Conservation (phyloP, 2,888 invertebrate species). For the Mythimna vitellina region DNA sequence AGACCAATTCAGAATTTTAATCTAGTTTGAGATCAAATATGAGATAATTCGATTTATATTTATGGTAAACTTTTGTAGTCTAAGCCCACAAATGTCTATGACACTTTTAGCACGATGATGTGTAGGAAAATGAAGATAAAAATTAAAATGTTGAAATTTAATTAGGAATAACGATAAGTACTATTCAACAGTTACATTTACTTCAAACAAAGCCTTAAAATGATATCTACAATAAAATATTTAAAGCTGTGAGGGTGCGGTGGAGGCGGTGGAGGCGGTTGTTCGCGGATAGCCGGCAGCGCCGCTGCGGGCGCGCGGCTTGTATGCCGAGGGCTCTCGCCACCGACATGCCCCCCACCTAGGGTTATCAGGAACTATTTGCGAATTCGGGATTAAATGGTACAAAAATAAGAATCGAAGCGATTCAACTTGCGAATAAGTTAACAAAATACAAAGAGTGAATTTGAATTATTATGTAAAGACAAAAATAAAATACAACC, state of each 20-base stretch:
- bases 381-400: conserved; percentile 42
- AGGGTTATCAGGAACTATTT: conserved; percentile 51
- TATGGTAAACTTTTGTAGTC: not conserved
- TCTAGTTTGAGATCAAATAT: not conserved
- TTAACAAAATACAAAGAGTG: not conserved
- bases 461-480: not conserved
- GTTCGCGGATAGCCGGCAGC: conserved; percentile 79
- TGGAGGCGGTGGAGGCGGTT: conserved; percentile 69
- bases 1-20: conserved; percentile 15
- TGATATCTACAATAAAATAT: conserved; percentile 46
- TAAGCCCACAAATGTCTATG: not conserved
- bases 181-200: conserved; percentile 18
- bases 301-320: conserved; percentile 71
- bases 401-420: conserved; percentile 47
- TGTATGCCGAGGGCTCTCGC: conserved; percentile 81
- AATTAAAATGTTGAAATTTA: not conserved
- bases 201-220: conserved; percentile 41
- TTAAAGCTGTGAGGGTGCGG: conserved; percentile 65
- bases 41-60: not conserved
- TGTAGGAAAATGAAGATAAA: not conserved
- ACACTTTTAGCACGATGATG: not conserved
- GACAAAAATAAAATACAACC: not conserved
- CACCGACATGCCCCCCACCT: conserved; percentile 68
- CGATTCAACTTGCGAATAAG: not conserved
- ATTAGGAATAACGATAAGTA: not conserved